These are phyloP conservation scores for Erebia epiphron DNA, from an alignment of 2,888 invertebrate species.

Conservation along the genomic window DNA sequence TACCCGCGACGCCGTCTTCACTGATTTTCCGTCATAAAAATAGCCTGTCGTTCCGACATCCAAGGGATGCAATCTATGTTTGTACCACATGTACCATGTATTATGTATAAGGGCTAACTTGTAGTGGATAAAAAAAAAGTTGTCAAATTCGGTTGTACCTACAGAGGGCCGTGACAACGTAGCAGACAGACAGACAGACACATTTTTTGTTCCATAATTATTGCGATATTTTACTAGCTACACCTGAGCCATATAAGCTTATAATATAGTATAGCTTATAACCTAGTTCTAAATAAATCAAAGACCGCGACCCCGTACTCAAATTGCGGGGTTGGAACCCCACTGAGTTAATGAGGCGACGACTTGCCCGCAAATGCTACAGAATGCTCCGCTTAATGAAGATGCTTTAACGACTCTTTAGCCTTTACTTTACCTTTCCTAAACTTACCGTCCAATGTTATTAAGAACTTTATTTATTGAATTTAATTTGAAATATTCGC, in stretches of 20 bases:
- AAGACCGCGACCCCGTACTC: slow-evolving; percentile 12
- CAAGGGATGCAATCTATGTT: too few relatives aligned
- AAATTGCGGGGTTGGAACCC: slow-evolving; percentile 17
- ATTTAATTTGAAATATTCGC: too few relatives aligned
- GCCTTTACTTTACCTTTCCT: slow-evolving; percentile 5
- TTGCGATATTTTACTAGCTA: background rate
- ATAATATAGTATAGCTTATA: background rate
- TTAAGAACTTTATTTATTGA: slow-evolving; percentile 8
- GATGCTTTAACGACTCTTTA: slow-evolving; percentile 14
- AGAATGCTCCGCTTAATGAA: slow-evolving; percentile 29
- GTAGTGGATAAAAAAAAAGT: too few relatives aligned
- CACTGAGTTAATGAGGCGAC: slow-evolving; percentile 40
- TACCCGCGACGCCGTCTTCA: too few relatives aligned
- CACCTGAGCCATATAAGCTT: background rate
- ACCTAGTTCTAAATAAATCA: slow-evolving; percentile 5
- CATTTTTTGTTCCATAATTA: background rate
- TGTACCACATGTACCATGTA: too few relatives aligned
- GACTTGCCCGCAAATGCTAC: slow-evolving; percentile 37
- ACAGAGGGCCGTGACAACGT: too few relatives aligned
- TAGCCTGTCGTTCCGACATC: too few relatives aligned
- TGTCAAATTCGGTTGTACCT: too few relatives aligned
- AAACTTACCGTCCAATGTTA: slow-evolving; percentile 13
- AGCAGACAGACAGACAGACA: too few relatives aligned
- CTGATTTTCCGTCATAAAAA: too few relatives aligned
- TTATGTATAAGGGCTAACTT: too few relatives aligned